phyloP scores from a whole-genome alignment of 1,140 invertebrate species.

The Stegodyphus dumicola region DNA sequence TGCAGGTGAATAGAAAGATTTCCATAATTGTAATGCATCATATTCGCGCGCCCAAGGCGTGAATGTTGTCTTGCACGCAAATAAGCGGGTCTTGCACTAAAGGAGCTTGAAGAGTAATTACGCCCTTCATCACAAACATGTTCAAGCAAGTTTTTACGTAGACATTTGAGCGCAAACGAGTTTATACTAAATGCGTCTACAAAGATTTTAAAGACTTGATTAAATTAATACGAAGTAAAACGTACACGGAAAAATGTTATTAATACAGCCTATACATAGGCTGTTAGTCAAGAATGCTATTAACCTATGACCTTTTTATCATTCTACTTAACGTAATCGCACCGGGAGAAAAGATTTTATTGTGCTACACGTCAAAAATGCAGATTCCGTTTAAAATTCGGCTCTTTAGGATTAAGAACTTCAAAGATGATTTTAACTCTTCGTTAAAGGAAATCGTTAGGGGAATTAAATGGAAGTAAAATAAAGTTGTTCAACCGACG shows the following conservation, averaged over 20 bases:
- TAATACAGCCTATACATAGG: not conserved
- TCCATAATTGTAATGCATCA: not conserved
- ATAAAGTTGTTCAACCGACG: too few species aligned
- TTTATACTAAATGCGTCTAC: not conserved
- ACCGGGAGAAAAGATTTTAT: too few species aligned
- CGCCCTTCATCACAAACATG: not conserved
- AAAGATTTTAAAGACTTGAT: not conserved
- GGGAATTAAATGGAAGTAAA: too few species aligned
- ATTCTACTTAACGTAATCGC: too few species aligned
- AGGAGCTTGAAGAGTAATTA: constrained; percentile 6
- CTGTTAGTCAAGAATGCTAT: not conserved
- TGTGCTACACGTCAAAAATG: too few species aligned
- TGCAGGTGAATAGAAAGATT: constrained; percentile 7
- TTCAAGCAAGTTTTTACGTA: not conserved
- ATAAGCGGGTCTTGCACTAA: constrained; percentile 1
- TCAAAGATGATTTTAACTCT: too few species aligned
- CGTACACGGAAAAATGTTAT: not conserved
- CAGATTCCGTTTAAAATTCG: too few species aligned
- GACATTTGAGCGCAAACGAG: not conserved
- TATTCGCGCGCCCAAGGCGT: constrained; percentile 13
- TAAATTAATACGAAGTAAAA: not conserved
- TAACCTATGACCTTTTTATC: too few species aligned
- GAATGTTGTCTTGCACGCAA: constrained; percentile 20
- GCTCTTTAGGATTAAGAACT: too few species aligned
- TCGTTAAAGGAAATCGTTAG: too few species aligned